Conservation (phyloP, 2,888 invertebrate genomes). For the Glomeris marginata region DNA sequence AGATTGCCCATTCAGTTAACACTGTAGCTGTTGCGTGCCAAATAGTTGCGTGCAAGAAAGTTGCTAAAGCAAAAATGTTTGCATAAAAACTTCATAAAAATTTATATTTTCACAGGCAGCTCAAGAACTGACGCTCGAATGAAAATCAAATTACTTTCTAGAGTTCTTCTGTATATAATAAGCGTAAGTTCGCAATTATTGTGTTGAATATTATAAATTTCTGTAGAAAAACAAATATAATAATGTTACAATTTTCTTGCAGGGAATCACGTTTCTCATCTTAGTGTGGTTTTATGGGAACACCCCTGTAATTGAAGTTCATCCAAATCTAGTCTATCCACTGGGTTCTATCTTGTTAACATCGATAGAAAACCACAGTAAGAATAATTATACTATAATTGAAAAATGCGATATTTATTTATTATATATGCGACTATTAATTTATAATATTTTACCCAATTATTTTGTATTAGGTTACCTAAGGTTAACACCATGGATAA, state of each 20-base stretch:
- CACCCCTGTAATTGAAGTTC: neutral
- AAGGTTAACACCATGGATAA: too few species aligned
- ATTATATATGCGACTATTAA: too few species aligned
- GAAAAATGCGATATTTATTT: too few species aligned
- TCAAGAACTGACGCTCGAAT: neutral
- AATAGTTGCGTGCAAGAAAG: too few species aligned
- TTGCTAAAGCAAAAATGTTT: too few species aligned
- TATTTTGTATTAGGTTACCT: too few species aligned
- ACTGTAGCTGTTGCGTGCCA: too few species aligned
- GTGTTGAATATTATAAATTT: neutral
- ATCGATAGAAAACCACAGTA: neutral
- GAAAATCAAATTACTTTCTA: slow-evolving; percentile 2
- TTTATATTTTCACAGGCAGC: neutral
- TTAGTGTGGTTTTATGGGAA: slow-evolving; percentile 3
- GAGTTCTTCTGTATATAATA: slow-evolving; percentile 1
- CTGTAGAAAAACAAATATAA: neutral
- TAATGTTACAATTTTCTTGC: slow-evolving; percentile 1
- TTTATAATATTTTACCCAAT: too few species aligned
- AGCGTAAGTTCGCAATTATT: slow-evolving; percentile 1
- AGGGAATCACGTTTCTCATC: neutral
- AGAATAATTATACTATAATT: too few species aligned
- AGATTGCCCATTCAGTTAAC: too few species aligned
- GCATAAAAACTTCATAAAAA: too few species aligned
- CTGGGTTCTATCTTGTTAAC: slow-evolving; percentile 2
- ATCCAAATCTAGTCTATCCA: slow-evolving; percentile 1